Evolutionary conservation across 2,888 invertebrate genomes (phyloP), one percentile per base, ranked within the genome.

Genomic region (Odiellus spinosus): DNA sequence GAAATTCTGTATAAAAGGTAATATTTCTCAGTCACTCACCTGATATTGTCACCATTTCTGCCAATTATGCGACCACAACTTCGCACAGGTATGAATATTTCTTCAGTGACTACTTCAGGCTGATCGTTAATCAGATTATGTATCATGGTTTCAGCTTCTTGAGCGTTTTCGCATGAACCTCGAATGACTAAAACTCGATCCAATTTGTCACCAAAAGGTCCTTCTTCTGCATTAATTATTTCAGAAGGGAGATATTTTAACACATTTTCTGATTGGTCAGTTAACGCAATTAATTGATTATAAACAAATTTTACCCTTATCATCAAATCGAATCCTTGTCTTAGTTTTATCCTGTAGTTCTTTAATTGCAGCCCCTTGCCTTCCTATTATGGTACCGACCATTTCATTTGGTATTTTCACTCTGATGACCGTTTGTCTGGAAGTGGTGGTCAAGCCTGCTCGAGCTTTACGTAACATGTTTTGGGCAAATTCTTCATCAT

Each of bases 11-110:
- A 4, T 8, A 6, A 26, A 26, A 26, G 26, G 8, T 26, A 26
- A n/a, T n/a, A n/a, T n/a, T n/a, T 3, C 38, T n/a, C 14, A 12
- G 38, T 2, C 18, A 17, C 18, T 17, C 38, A 45, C 45, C 39
- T 39, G 14, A 87, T 75, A 39, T 70, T 75, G 45, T 79, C 79
- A 1, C 84, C 85, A 44, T 76, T 76, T 43, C 75, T 68, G 1
- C 83, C 87, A 58, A 84, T 82, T 44, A 90, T 76, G 60, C 75
- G 74, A 2, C 80, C 79, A 44, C 78, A 73, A 19, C 76, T 70
- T 63, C 72, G 73, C 43, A 56, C 52, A 0, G 84, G 80, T 1
- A 87, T 76, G 49, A 67, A 70, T 40, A 82, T 70, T 52, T 74
- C 76, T 44, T 76, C 75, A n/a, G 75, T 74, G 32, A 77, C 72